These are phyloP conservation scores for Mythimna impura DNA, from an alignment of 2,888 invertebrate genomes.

Conservation along the genomic window DNA sequence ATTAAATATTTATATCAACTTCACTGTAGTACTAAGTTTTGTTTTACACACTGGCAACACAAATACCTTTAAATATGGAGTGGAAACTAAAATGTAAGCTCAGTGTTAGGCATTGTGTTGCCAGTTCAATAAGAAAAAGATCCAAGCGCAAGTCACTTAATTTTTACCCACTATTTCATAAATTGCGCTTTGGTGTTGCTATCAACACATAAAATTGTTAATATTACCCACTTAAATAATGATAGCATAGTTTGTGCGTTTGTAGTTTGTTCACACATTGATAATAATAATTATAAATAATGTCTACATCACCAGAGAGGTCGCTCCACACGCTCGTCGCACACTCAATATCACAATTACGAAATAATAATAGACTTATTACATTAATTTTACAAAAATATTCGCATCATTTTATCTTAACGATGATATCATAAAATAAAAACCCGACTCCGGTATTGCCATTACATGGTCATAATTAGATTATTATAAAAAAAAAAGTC, in stretches of 20 bases:
- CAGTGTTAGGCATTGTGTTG: slow-evolving; percentile 14
- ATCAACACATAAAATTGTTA: neutral
- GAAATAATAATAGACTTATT: slow-evolving; percentile 30
- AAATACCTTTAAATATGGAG: neutral
- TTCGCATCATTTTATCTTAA: slow-evolving; percentile 27
- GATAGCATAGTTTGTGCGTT: slow-evolving; percentile 31
- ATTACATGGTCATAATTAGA: slow-evolving; percentile 22
- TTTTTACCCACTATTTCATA: neutral
- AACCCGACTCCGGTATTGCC: slow-evolving; percentile 33
- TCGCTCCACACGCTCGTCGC: slow-evolving; percentile 19
- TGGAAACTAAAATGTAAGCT: slow-evolving; percentile 20
- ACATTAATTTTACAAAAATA: slow-evolving; percentile 50
- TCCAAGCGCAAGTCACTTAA: neutral
- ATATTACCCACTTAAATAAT: neutral
- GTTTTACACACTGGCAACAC: slow-evolving; percentile 31
- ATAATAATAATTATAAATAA: slow-evolving; percentile 2
- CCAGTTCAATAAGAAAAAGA: slow-evolving; percentile 1
- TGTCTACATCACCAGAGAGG: neutral
- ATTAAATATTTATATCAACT: slow-evolving; percentile 1
- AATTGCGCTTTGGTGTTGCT: slow-evolving; percentile 7
- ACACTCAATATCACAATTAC: slow-evolving; percentile 47
- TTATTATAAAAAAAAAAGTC: slow-evolving; percentile 1
- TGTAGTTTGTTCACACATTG: slow-evolving; percentile 25
- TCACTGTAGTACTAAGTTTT: neutral
- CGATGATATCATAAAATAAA: slow-evolving; percentile 41